Evolutionary conservation across 2,888 invertebrate genomes (phyloP).

Genomic region (Lithophane socia): DNA sequence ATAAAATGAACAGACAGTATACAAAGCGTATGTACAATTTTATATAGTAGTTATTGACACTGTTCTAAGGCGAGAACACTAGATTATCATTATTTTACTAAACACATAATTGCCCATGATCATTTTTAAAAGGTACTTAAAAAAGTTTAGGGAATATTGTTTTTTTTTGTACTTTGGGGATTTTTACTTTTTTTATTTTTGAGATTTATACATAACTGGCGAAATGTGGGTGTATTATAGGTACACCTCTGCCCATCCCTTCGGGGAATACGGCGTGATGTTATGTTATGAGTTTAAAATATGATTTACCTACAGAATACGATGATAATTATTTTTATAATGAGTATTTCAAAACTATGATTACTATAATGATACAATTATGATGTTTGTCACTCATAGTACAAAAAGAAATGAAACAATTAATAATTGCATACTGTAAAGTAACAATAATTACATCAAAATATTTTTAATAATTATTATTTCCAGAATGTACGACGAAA

Average conservation of each 20-base stretch:
- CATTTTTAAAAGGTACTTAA: slow-evolving; percentile 20
- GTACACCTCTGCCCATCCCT: too few relatives aligned
- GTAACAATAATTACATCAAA: not conserved
- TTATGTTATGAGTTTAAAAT: not conserved
- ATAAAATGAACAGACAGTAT: slow-evolving; percentile 75
- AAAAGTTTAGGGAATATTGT: too few relatives aligned
- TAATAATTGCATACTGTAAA: not conserved
- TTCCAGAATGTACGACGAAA: not conserved
- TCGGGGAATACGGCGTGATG: too few relatives aligned
- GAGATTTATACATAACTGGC: too few relatives aligned
- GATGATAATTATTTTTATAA: not conserved
- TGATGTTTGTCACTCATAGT: not conserved
- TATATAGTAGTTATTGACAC: slow-evolving; percentile 78
- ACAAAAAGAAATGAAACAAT: not conserved
- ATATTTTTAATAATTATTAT: not conserved
- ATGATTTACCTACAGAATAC: slow-evolving; percentile 51
- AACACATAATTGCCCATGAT: slow-evolving; percentile 47
- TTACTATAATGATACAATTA: not conserved
- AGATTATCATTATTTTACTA: slow-evolving; percentile 54
- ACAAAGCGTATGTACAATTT: slow-evolving; percentile 79
- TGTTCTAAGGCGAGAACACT: slow-evolving; percentile 77
- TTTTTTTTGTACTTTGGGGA: too few relatives aligned
- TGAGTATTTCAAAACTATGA: slow-evolving; percentile 12
- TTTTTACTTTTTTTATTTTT: too few relatives aligned
- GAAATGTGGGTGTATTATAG: too few relatives aligned